Conservation (phyloP, 2,888 invertebrate species). For the Sisyra nigra region DNA sequence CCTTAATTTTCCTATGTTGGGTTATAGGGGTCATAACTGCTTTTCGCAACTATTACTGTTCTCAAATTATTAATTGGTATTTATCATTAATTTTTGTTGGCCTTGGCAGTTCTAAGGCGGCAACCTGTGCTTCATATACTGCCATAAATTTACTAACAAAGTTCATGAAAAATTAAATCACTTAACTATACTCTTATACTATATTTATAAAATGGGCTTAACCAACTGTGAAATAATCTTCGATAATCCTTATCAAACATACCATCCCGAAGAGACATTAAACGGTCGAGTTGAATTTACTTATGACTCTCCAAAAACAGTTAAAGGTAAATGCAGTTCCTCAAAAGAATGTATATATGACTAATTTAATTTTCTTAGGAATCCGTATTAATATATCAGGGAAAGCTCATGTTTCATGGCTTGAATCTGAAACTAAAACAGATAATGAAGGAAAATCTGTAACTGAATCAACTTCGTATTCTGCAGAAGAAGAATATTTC, state of each 20-base stretch:
- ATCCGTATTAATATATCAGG: slow-evolving; percentile 57
- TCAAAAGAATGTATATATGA: slow-evolving; percentile 10
- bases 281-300: slow-evolving; percentile 32
- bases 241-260: slow-evolving; percentile 51
- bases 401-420: slow-evolving; percentile 58
- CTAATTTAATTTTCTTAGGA: slow-evolving; percentile 30
- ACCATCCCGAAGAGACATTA: slow-evolving; percentile 37
- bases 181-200: too few relatives aligned
- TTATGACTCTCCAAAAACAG: slow-evolving; percentile 40
- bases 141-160: not conserved
- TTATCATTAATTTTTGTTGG: too few relatives aligned
- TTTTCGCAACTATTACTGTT: too few relatives aligned
- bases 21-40: too few relatives aligned
- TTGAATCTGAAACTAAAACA: slow-evolving; percentile 40
- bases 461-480: slow-evolving; percentile 39
- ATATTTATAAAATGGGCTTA: slow-evolving; percentile 41
- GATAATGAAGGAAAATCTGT: slow-evolving; percentile 47
- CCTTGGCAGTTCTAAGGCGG: too few relatives aligned
- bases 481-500: slow-evolving; percentile 65
- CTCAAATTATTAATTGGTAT: too few relatives aligned
- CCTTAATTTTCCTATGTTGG: too few relatives aligned
- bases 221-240: slow-evolving; percentile 56
- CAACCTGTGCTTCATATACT: not conserved
- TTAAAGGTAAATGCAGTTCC: slow-evolving; percentile 45
- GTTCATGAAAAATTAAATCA: not conserved